These are phyloP conservation scores for Lycaena phlaeas DNA, from an alignment of 2,888 invertebrate genomes.

Conservation along the genomic window DNA sequence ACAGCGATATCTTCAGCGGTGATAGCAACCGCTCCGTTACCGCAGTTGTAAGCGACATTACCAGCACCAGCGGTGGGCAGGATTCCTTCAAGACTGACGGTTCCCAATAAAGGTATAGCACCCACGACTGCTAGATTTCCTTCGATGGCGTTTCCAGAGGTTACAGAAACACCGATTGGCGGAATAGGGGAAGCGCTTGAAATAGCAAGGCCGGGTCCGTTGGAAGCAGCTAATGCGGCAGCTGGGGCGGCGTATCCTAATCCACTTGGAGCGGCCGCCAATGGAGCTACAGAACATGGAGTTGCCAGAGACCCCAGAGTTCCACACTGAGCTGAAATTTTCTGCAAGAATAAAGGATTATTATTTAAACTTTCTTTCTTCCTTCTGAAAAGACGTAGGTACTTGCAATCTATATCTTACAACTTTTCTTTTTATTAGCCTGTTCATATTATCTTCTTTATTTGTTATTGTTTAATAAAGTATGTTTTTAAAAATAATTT, in stretches of 20 bases:
- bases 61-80: conserved; percentile 26
- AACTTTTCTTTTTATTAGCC: no score
- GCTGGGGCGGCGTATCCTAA: conserved; percentile 3
- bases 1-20: conserved; percentile 16
- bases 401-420: no score
- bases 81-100: conserved; percentile 30
- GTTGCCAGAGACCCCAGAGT: conserved; percentile 5
- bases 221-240: conserved; percentile 15
- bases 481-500: no score
- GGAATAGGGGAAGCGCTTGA: conserved; percentile 25
- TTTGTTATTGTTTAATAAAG: no score
- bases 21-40: conserved; percentile 25
- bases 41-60: conserved; percentile 25
- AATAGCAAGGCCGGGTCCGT: conserved; percentile 21
- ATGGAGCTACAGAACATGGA: conserved; percentile 4
- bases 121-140: conserved; percentile 29
- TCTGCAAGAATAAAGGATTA: no score
- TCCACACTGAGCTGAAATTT: conserved; percentile 17
- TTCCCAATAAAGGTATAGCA: conserved; percentile 30
- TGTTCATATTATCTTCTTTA: no score
- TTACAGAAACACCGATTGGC: conserved; percentile 22
- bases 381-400: no score
- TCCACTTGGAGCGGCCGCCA: background rate
- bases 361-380: no score
- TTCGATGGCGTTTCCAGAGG: conserved; percentile 30